Evolutionary conservation across 2,113 vertebrate genomes (phyloP).

Genomic region (Gymnogyps californianus): DNA sequence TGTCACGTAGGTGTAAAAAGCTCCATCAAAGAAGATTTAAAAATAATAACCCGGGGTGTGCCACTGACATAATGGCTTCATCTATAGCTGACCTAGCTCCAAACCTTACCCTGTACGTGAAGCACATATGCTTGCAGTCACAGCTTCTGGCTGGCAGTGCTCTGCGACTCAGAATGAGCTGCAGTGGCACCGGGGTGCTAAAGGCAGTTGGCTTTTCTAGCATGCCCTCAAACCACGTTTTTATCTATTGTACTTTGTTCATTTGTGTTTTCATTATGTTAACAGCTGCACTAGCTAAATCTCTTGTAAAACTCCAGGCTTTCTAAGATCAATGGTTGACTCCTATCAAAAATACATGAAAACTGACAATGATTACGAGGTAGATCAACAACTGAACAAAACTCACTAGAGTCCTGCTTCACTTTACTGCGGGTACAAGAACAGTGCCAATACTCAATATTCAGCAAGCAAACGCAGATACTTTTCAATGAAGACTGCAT

Average conservation of each 20-base stretch:
- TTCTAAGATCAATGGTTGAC: not conserved
- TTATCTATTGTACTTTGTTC: not conserved
- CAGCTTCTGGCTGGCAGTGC: not conserved
- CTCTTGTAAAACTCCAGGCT: not conserved
- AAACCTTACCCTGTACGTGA: not conserved
- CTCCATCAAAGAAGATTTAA: not conserved
- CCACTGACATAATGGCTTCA: not conserved
- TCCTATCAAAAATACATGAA: not conserved
- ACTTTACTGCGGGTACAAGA: not conserved
- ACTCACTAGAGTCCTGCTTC: not conserved
- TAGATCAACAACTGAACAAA: constrained; percentile 50
- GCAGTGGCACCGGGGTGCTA: not conserved
- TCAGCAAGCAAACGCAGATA: constrained; percentile 10
- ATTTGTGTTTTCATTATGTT: not conserved
- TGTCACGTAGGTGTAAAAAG: not conserved
- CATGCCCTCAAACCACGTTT: not conserved
- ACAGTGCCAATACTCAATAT: not conserved
- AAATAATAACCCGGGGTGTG: not conserved
- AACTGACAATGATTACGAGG: not conserved
- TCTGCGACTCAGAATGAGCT: not conserved
- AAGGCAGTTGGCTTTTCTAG: not conserved
- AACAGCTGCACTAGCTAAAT: constrained; percentile 2
- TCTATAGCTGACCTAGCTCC: not conserved
- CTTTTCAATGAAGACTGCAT: not conserved
- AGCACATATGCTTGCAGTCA: not conserved